These are phyloP conservation scores for Troides helena DNA, from an alignment of 2,888 invertebrate species.

Conservation along the genomic window DNA sequence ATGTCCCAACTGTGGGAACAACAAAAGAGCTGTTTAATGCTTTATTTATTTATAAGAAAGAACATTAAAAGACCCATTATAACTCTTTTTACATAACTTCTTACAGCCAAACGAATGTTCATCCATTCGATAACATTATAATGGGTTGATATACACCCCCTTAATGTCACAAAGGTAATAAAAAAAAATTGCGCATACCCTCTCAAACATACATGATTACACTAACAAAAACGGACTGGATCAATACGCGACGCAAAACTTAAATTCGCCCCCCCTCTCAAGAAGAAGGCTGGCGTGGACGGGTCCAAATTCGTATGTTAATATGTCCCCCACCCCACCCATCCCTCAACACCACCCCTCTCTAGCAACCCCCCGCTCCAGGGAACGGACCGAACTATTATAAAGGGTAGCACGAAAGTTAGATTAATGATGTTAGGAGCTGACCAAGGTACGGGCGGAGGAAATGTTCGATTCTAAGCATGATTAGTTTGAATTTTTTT, in stretches of 20 bases:
- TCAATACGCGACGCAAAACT: conserved; percentile 77
- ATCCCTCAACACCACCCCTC: conserved; percentile 40
- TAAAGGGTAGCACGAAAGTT: conserved; percentile 81
- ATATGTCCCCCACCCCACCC: conserved; percentile 50
- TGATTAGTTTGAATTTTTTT: conserved; percentile 4
- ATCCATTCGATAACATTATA: no score
- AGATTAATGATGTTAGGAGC: conserved; percentile 82
- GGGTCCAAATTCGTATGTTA: conserved; percentile 78
- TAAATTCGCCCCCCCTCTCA: conserved; percentile 67
- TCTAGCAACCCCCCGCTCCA: conserved; percentile 49
- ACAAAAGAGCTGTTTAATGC: no score
- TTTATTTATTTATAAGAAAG: no score
- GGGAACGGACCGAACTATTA: conserved; percentile 78
- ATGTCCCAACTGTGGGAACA: no score
- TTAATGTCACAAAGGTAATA: no score
- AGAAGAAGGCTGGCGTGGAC: conserved; percentile 72
- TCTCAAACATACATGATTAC: conserved; percentile 38
- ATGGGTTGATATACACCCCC: no score
- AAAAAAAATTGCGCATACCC: background rate
- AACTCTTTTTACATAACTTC: no score
- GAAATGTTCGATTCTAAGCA: conserved; percentile 37
- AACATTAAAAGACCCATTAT: no score
- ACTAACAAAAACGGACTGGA: conserved; percentile 61
- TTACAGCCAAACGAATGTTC: no score
- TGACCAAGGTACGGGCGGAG: conserved; percentile 63